Base-by-base conservation (phyloP, 2,888 invertebrate genomes). In the Papilio gigon region DNA sequence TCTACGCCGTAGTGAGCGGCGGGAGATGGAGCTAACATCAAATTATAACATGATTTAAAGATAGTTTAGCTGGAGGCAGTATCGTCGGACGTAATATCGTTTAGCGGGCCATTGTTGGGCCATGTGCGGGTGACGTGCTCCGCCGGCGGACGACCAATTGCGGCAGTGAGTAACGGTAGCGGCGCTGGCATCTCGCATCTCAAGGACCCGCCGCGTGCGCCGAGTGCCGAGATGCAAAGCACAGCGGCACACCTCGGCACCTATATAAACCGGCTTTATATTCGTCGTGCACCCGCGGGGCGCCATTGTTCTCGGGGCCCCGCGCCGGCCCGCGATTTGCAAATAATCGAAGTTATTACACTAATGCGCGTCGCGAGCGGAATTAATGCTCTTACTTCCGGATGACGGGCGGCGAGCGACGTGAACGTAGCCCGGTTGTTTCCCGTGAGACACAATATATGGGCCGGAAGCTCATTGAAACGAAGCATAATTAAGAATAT, bases 311-410 rank as follows among this genome's bases (percentile, higher is more conserved):
- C 64, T 64, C 37, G 25, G 1, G 12, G 82, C 78, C 79, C 73
- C 71, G 66, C 64, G n/a, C 3, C 17, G 83, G 77, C 79, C 73
- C 72, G 67, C 77, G 76, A 84, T 84, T 84, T 84, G 80, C 79
- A 82, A 85, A 84, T 85, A 83, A 85, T 85, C 75, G 77, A 76
- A 71, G 73, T 78, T 79, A 83, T 84, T 76, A 82, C 79, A 75
- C 56, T 60, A 62, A 56, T 62, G 53, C 56, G 53, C 37, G 33
- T 30, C 42, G 53, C 47, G 60, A 50, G 30, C 30, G 14, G 65
- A 66, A n/a, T 60, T 60, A 59, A 60, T 60, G 40, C 12, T 56
- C 14, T 33, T 61, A 65, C 33, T 60, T 60, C 64, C 61, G 64
- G 50, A 4, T 22, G 40, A 42, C 33, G 61, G 40, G 17, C n/a